These are phyloP conservation scores for Leptocoma aspasia DNA, from an alignment of 2,113 vertebrate species.

Conservation along the genomic window DNA sequence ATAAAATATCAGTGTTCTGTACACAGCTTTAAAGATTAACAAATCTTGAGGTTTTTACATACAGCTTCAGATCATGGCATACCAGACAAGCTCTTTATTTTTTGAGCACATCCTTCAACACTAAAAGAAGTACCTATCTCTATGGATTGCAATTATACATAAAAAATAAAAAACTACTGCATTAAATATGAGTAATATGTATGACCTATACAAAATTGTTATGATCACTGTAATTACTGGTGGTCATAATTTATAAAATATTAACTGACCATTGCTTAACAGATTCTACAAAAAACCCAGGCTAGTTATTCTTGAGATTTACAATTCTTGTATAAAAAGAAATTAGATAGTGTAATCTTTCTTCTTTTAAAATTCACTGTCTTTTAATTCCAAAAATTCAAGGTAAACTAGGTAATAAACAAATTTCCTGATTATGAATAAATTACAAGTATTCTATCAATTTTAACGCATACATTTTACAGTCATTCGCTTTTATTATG, in stretches of 20 bases:
- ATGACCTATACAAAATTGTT: conserved; percentile 2
- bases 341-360: neutral
- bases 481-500: neutral
- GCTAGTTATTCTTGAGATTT: neutral
- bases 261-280: neutral
- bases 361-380: neutral
- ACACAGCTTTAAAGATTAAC: conserved; percentile 41
- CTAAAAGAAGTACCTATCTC: neutral
- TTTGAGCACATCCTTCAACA: neutral
- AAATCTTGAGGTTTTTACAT: neutral
- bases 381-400: neutral
- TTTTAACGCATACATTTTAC: neutral
- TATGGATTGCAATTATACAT: conserved; percentile 1
- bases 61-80: neutral
- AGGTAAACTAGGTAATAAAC: neutral
- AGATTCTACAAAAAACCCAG: neutral
- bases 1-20: neutral
- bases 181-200: conserved; percentile 3
- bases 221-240: neutral
- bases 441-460: neutral
- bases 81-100: neutral
- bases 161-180: conserved; percentile 26
- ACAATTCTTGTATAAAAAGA: neutral
- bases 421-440: neutral
- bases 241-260: conserved; percentile 16